These are phyloP conservation scores for Hydrozoanthus gracilis DNA, from an alignment of 92 coral and sea anemone genomes.

Conservation along the genomic window DNA sequence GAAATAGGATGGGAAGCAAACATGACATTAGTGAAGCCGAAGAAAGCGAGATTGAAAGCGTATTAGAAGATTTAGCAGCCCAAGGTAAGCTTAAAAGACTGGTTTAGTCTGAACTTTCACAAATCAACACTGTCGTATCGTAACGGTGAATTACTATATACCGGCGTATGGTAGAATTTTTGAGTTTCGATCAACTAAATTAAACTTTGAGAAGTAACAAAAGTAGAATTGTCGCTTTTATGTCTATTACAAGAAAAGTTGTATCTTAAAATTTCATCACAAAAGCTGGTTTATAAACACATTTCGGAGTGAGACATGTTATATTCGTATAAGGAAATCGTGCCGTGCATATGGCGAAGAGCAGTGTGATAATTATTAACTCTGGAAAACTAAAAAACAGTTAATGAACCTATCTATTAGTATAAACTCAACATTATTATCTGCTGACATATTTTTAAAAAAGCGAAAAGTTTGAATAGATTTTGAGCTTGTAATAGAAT, in stretches of 20 bases:
- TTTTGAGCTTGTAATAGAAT: not conserved
- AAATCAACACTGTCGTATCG: not conserved
- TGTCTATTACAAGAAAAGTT: not conserved
- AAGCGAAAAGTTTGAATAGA: not conserved
- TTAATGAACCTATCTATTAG: too few relatives aligned
- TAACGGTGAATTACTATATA: not conserved
- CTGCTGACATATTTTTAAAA: not conserved
- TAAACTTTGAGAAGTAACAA: not conserved
- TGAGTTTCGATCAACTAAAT: not conserved
- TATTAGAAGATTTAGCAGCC: slow-evolving; percentile 25
- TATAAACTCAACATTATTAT: not conserved
- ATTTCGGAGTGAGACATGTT: not conserved
- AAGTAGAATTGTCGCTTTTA: not conserved
- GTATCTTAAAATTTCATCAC: not conserved
- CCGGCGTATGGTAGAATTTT: not conserved
- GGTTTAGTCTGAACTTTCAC: not conserved
- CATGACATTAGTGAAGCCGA: slow-evolving; percentile 17
- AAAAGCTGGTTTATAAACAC: not conserved
- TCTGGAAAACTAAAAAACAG: not conserved
- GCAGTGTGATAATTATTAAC: not conserved
- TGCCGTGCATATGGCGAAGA: not conserved
- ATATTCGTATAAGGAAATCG: not conserved
- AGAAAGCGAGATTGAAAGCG: slow-evolving; percentile 27
- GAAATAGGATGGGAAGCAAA: not conserved
- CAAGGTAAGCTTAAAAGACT: slow-evolving; percentile 20